Evolutionary conservation across 1,140 invertebrate genomes (phyloP), one percentile per base, ranked within the genome.

Genomic region (Drosophila bipectinata): DNA sequence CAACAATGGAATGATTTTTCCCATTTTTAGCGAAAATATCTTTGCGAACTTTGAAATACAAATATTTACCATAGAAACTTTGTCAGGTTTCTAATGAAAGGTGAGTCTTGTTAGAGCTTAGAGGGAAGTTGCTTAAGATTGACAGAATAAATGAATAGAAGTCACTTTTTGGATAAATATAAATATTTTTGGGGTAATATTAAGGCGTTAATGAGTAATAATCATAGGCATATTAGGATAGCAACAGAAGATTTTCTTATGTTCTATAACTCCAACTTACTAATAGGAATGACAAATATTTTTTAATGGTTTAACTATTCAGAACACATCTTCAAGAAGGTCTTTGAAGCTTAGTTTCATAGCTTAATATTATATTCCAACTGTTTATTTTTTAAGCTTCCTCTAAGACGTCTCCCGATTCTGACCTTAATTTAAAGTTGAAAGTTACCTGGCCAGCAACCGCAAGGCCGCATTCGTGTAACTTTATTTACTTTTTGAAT

Each of bases 1-100:
- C 62, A 69, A 69, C 66, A 69, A 69, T 44, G 48, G 63, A 67
- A 67, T 63, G 26, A 24, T 44, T 67, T 62, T 63, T 28, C 8
- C 63, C 24, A 2, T 15, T 56, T 69, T 47, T 39, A 39, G 62
- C 55, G 63, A 68, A 68, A 66, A 44, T 51, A 63, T 49, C 34
- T 63, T 30, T 56, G 51, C 34, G 64, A 57, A 67, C 63, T 45
- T 44, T 49, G 63, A 30, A 63, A 63, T 21, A 18, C 41, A 52
- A 67, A 69, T 57, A 69, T 68, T 67, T 69, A 44, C 1, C 4
- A 15, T 39, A 37, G 62, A 68, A 37, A 48, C 63, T 24, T 15
- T 56, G 41, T 30, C 24, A 15, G n/a, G 24, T 49, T 69, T 57
- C 32, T 68, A 39, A 56, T 69, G 51, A 69, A 69, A 56, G 51